Conservation (phyloP, 2,888 invertebrate genomes). For the Osmoderma eremita region DNA sequence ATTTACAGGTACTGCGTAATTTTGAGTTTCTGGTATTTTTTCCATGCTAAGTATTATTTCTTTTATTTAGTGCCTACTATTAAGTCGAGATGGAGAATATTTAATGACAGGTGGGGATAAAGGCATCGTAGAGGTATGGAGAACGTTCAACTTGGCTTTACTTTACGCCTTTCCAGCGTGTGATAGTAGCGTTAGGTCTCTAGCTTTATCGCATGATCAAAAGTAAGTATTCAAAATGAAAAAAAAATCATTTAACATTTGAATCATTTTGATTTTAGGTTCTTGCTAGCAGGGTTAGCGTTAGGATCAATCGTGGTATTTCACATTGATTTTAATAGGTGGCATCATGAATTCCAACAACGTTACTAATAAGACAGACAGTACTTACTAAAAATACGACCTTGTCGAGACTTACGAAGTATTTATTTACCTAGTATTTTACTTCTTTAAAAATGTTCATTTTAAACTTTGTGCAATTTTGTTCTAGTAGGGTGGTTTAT, state of each 20-base stretch:
- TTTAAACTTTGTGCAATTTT: constrained; percentile 41
- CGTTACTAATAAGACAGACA: constrained; percentile 72
- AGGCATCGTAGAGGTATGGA: constrained; percentile 98
- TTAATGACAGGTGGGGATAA: constrained; percentile 97
- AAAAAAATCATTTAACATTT: no score
- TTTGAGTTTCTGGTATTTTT: constrained; percentile 19
- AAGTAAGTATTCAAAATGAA: constrained; percentile 91
- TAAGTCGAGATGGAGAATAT: constrained; percentile 98
- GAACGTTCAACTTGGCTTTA: constrained; percentile 95
- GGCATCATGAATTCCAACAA: constrained; percentile 97
- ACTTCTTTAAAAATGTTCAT: constrained; percentile 11
- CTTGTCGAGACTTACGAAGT: constrained; percentile 25
- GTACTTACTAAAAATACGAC: constrained; percentile 21
- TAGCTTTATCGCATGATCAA: constrained; percentile 98
- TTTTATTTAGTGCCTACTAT: constrained; percentile 79
- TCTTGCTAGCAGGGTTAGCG: constrained; percentile 94
- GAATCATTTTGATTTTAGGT: constrained; percentile 69
- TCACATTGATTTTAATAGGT: constrained; percentile 99
- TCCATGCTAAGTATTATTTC: constrained; percentile 23
- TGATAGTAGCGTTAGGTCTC: constrained; percentile 92
- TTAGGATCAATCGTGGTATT: constrained; percentile 98
- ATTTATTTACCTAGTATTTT: constrained; percentile 36
- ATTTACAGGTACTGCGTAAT: constrained; percentile 79
- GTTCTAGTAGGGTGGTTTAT: constrained; percentile 33
- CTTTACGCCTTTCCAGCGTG: constrained; percentile 98